Evolutionary conservation across 2,113 vertebrate genomes (phyloP).

Genomic region (Pantherophis guttatus): DNA sequence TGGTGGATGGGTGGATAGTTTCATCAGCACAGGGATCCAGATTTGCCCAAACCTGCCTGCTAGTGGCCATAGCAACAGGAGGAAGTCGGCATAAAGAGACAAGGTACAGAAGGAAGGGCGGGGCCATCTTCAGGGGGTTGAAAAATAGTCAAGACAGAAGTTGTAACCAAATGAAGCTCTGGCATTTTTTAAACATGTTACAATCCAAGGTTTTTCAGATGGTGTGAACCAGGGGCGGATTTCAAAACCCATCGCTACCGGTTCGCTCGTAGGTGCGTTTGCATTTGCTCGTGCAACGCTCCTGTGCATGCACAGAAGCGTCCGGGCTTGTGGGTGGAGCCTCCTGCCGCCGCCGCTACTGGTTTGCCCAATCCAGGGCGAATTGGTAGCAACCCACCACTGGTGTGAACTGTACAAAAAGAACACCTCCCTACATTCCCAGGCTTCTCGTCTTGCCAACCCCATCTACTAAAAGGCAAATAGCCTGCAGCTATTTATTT

Average conservation of each 20-base stretch:
- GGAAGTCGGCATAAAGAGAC: not conserved
- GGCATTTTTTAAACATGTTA: not conserved
- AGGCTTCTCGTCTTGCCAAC: not conserved
- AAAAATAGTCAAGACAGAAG: not conserved
- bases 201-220: not conserved
- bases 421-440: not conserved
- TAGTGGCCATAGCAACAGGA: not conserved
- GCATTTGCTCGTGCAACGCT: too few relatives aligned
- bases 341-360: too few relatives aligned
- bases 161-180: not conserved
- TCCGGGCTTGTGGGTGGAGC: too few relatives aligned
- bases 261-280: too few relatives aligned
- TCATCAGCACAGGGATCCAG: not conserved
- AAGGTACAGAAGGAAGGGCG: not conserved
- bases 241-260: too few relatives aligned
- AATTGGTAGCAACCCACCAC: too few relatives aligned
- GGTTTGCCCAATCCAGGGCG: too few relatives aligned
- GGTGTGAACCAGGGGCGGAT: not conserved
- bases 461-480: not conserved
- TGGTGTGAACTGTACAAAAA: not conserved
- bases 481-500: not conserved
- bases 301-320: too few relatives aligned
- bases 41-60: not conserved
- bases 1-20: not conserved
- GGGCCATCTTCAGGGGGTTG: not conserved